These are phyloP conservation scores for Suncus etruscus DNA, from an alignment of 2,113 vertebrate species.

Conservation along the genomic window DNA sequence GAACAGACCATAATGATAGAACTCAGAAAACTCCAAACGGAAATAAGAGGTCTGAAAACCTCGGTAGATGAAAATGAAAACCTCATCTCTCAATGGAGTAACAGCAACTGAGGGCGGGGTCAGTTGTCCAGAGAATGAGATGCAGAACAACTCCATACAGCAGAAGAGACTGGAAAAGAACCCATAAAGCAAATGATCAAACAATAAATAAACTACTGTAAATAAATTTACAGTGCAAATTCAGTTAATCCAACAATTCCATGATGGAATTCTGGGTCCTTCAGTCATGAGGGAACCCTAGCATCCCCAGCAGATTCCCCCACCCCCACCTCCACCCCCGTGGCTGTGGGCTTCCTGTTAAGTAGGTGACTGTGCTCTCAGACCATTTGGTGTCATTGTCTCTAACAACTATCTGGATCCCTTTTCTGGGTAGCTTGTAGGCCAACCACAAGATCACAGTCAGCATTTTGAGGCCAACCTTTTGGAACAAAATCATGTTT, in stretches of 20 bases:
- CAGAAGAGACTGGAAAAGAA: too few species aligned
- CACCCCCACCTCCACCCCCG: background rate
- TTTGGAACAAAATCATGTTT: background rate
- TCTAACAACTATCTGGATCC: background rate
- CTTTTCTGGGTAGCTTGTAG: background rate
- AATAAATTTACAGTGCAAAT: conserved; percentile 30
- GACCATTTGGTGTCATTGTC: background rate
- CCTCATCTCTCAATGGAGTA: too few species aligned
- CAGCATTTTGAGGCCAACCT: conserved; percentile 21
- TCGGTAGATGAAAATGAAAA: too few species aligned
- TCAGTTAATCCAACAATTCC: conserved; percentile 4
- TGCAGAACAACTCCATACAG: too few species aligned
- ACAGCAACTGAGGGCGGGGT: too few species aligned
- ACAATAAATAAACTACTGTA: too few species aligned
- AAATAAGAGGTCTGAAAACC: too few species aligned
- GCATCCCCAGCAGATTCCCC: too few species aligned
- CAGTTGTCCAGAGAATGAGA: too few species aligned
- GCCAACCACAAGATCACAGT: background rate
- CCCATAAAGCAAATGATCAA: too few species aligned
- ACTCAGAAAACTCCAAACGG: too few species aligned
- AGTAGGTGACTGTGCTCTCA: background rate
- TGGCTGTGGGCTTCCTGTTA: background rate
- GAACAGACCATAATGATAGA: too few species aligned
- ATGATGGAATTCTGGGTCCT: background rate
- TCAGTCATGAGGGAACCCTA: background rate